Percentiles rank a stretch among this genome's conserved stretches.
Conservation (phyloP, 2,797 vertebrate species). For the Gymnoscopelus braueri region DNA sequence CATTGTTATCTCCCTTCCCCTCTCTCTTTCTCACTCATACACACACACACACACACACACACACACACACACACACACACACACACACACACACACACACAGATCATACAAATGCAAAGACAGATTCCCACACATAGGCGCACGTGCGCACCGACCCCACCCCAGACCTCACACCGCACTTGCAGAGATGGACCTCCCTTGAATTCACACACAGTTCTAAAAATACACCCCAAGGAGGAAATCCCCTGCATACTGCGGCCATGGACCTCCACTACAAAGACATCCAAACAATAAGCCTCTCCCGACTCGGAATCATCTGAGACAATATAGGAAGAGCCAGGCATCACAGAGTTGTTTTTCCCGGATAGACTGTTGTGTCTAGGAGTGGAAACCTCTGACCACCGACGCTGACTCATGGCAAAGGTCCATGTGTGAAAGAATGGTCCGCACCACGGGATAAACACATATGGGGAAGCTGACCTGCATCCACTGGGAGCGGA, state of each 20-base stretch:
- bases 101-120: conserved; percentile 15
- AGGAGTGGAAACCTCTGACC: conserved; percentile 76
- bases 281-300: conserved; percentile 79
- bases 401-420: conserved; percentile 71
- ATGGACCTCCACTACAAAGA: conserved; percentile 81
- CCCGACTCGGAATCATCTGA: conserved; percentile 80
- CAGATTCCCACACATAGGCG: conserved; percentile 1
- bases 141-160: conserved; percentile 22
- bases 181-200: conserved; percentile 58
- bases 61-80: background rate
- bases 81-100: conserved; percentile 7
- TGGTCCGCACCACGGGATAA: conserved; percentile 61
- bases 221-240: conserved; percentile 80
- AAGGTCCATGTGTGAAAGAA: conserved; percentile 74
- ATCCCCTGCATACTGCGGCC: conserved; percentile 75
- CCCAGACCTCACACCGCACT: conserved; percentile 62
- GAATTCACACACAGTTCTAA: conserved; percentile 77
- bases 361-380: conserved; percentile 84
- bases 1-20: background rate
- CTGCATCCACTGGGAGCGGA: conserved; percentile 25
- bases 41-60: background rate
- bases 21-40: background rate
- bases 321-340: conserved; percentile 81
- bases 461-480: conserved; percentile 58
- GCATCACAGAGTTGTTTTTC: conserved; percentile 80